These are phyloP conservation scores for Pangasius macronema DNA, from an alignment of 2,797 vertebrate species.

Conservation along the genomic window DNA sequence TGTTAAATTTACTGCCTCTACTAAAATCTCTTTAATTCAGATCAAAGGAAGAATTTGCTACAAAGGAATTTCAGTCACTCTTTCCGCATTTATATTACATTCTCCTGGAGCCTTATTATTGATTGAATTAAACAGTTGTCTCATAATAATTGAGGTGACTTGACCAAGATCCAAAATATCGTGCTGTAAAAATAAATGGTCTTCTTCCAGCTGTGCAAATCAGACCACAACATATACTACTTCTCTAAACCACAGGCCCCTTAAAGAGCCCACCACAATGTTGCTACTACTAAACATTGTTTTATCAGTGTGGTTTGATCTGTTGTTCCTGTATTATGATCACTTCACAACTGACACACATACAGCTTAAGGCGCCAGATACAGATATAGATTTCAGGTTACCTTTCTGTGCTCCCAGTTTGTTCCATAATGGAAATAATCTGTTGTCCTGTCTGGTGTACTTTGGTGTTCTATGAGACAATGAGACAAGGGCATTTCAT, in stretches of 20 bases:
- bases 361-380: not conserved
- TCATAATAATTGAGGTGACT: not conserved
- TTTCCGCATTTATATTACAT: not conserved
- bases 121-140: not conserved
- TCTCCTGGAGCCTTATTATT: not conserved
- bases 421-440: slow-evolving; percentile 36
- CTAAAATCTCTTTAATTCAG: not conserved
- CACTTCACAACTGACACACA: not conserved
- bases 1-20: not conserved
- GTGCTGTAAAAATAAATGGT: not conserved
- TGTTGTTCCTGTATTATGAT: slow-evolving; percentile 16
- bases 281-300: slow-evolving; percentile 12
- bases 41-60: not conserved
- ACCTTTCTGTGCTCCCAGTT: slow-evolving; percentile 31
- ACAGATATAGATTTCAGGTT: not conserved
- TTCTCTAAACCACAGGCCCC: slow-evolving; percentile 45
- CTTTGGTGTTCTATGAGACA: slow-evolving; percentile 13
- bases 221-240: slow-evolving; percentile 22
- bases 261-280: slow-evolving; percentile 50
- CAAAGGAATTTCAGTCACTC: not conserved
- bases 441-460: not conserved
- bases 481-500: slow-evolving; percentile 26
- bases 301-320: slow-evolving; percentile 35
- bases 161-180: not conserved
- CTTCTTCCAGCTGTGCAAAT: not conserved